phyloP scores from a whole-genome alignment of 2,888 invertebrate species.

The Drosophila macrothrix region DNA sequence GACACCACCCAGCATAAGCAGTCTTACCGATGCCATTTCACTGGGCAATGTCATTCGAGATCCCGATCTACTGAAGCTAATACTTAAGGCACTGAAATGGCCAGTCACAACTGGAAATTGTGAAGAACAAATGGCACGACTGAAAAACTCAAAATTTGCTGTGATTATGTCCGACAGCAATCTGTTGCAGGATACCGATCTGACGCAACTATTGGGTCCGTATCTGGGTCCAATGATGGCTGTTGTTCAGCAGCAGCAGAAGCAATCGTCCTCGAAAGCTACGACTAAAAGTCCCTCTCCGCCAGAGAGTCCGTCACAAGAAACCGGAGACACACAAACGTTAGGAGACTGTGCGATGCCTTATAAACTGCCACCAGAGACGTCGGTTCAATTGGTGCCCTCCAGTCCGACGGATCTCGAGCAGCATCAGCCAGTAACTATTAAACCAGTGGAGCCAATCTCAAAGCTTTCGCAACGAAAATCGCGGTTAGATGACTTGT shows the following conservation, averaged over 20 bases:
- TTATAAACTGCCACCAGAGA: constrained; percentile 84
- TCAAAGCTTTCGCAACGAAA: constrained; percentile 45
- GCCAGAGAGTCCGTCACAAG: constrained; percentile 33
- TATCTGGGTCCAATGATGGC: constrained; percentile 78
- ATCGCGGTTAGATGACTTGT: constrained; percentile 28
- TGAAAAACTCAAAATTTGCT: constrained; percentile 83
- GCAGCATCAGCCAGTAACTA: constrained; percentile 10
- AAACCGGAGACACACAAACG: constrained; percentile 40
- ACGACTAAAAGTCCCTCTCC: constrained; percentile 26
- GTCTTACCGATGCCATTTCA: constrained; percentile 79
- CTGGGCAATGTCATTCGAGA: constrained; percentile 84
- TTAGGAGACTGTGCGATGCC: constrained; percentile 74
- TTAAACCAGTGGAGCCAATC: constrained; percentile 2
- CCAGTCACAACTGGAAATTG: constrained; percentile 79
- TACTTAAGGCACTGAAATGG: constrained; percentile 85
- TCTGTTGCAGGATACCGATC: constrained; percentile 83
- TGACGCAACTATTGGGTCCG: constrained; percentile 83
- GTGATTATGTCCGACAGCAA: constrained; percentile 83
- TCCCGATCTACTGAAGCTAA: constrained; percentile 83
- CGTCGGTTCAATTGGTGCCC: constrained; percentile 84
- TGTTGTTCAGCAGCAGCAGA: constrained; percentile 70
- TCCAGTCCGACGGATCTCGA: constrained; percentile 77
- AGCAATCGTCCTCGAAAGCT: constrained; percentile 37
- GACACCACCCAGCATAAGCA: constrained; percentile 50
- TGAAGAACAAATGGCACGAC: constrained; percentile 79